Conservation (phyloP, 1,140 invertebrate genomes). For the Scaptomyza pallida region DNA sequence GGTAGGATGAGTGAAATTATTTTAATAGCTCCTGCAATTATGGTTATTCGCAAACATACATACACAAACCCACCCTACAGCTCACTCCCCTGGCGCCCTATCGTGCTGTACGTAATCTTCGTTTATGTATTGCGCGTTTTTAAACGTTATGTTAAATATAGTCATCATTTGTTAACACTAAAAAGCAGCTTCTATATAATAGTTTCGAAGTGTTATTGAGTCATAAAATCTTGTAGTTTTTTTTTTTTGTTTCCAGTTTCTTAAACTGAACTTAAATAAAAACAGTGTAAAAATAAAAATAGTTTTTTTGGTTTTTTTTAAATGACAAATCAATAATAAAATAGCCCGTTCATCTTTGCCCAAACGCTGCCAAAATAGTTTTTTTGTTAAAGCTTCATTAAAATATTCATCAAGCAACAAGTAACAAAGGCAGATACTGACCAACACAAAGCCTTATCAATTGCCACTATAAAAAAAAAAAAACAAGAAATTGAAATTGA, state of each 20-base stretch:
- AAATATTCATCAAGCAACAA: slow-evolving; percentile 30
- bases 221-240: no score
- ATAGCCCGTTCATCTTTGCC: no score
- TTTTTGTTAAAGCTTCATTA: no score
- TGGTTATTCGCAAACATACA: slow-evolving; percentile 21
- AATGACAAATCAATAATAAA: no score
- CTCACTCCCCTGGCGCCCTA: not conserved
- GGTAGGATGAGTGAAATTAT: slow-evolving; percentile 54
- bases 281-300: no score
- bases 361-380: no score
- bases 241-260: no score
- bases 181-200: no score
- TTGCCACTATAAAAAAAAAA: slow-evolving; percentile 10
- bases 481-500: slow-evolving; percentile 54
- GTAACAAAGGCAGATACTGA: slow-evolving; percentile 14
- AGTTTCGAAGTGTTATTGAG: no score
- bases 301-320: no score
- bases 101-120: slow-evolving; percentile 24
- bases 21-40: slow-evolving; percentile 75
- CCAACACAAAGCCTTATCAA: slow-evolving; percentile 43
- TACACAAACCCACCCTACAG: slow-evolving; percentile 3
- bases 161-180: slow-evolving; percentile 43
- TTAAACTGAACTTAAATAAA: no score
- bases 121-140: slow-evolving; percentile 45
- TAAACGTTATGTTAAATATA: no score